These are phyloP conservation scores for Escarpia spicata DNA, from an alignment of 2,888 invertebrate species.

Conservation along the genomic window DNA sequence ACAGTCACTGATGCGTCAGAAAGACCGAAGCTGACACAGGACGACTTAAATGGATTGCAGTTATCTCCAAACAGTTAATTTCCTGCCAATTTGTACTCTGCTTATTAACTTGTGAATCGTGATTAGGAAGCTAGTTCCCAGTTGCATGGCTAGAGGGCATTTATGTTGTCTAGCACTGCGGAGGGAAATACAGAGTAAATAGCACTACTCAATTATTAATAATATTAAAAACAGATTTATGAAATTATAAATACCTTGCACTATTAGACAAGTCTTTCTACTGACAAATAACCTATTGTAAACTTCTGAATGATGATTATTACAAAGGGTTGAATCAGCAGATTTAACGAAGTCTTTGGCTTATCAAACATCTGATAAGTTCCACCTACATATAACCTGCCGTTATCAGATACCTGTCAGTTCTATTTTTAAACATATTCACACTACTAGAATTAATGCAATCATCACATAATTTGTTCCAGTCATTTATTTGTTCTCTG, in stretches of 20 bases:
- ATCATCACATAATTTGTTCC: too few species aligned
- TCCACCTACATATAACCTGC: too few species aligned
- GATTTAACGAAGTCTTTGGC: too few species aligned
- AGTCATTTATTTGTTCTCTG: too few species aligned
- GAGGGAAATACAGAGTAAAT: background rate
- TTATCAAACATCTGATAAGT: too few species aligned
- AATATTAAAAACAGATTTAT: background rate
- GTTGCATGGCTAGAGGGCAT: background rate
- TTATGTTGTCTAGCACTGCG: background rate
- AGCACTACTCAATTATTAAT: background rate
- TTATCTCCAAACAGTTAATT: slow-evolving; percentile 3
- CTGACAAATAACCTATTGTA: too few species aligned
- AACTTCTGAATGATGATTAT: too few species aligned
- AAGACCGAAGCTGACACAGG: background rate
- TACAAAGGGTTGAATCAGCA: too few species aligned
- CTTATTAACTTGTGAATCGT: slow-evolving; percentile 3
- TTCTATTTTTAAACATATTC: too few species aligned
- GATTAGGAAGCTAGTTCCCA: background rate
- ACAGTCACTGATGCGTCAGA: background rate
- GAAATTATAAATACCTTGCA: background rate
- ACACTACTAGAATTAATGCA: too few species aligned
- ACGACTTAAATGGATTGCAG: slow-evolving; percentile 3
- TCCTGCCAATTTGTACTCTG: background rate
- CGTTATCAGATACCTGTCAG: too few species aligned
- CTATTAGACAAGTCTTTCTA: too few species aligned